phyloP scores from a whole-genome alignment of 2,797 vertebrate genomes.

The Rhynchonycteris naso region DNA sequence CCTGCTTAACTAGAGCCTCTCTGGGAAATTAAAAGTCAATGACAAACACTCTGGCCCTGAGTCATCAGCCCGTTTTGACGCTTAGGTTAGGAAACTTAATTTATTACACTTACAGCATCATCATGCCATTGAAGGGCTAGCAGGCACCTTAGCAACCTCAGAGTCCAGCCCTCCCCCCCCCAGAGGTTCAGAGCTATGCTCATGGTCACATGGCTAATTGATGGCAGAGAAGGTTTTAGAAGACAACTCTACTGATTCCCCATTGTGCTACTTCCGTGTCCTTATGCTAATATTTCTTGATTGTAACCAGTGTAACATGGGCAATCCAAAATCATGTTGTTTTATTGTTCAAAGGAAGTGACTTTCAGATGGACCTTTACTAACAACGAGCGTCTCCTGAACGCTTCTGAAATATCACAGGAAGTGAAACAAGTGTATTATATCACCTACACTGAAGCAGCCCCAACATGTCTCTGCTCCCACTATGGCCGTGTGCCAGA shows the following conservation, averaged over 20 bases:
- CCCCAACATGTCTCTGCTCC: not conserved
- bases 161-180: not conserved
- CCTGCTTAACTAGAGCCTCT: conserved; percentile 59
- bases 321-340: not conserved
- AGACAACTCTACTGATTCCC: not conserved
- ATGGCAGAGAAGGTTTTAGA: not conserved
- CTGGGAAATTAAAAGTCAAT: conserved; percentile 62
- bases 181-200: not conserved
- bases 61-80: conserved; percentile 63
- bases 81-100: conserved; percentile 65
- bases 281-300: not conserved
- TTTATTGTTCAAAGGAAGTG: conserved; percentile 30
- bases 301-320: not conserved
- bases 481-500: not conserved
- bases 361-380: conserved; percentile 5
- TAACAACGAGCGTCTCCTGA: not conserved
- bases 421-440: not conserved
- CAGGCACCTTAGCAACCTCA: not conserved
- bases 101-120: not conserved
- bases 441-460: not conserved
- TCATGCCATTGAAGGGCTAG: not conserved
- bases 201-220: not conserved
- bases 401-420: conserved; percentile 5
- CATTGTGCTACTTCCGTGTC: not conserved
- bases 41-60: not conserved